Evolutionary conservation across 2,113 vertebrate species (phyloP).

Genomic region (Neolamprologus hecqui): DNA sequence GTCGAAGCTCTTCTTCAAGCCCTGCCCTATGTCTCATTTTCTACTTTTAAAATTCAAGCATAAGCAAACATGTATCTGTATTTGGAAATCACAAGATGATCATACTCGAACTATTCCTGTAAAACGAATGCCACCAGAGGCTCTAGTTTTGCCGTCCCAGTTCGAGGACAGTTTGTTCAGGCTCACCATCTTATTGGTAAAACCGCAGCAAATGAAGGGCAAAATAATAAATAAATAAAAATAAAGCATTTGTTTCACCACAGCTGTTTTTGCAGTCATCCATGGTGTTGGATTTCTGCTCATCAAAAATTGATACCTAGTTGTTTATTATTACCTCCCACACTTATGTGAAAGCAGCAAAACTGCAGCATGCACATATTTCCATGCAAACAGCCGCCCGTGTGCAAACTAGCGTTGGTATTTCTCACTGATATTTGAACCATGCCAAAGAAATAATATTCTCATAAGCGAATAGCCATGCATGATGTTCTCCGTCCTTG

Average conservation of each 20-base stretch:
- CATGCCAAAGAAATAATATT: not conserved
- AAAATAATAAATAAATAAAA: accelerated
- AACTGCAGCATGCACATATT: not conserved
- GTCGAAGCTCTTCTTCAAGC: not conserved
- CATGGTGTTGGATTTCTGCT: constrained; percentile 12
- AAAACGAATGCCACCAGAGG: not conserved
- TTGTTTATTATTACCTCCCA: constrained; percentile 33
- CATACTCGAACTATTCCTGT: constrained; percentile 5
- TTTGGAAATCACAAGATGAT: constrained; percentile 36
- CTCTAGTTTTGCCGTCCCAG: not conserved
- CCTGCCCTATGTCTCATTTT: not conserved
- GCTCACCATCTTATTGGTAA: not conserved
- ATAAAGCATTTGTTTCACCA: not conserved
- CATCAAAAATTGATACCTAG: constrained; percentile 37
- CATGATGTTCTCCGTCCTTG: not conserved
- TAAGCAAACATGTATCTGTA: not conserved
- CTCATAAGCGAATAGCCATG: not conserved
- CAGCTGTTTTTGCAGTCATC: not conserved
- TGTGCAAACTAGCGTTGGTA: not conserved
- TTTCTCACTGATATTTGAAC: not conserved
- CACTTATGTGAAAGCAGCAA: not conserved
- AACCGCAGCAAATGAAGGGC: not conserved
- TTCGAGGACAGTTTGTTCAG: not conserved
- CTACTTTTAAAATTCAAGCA: not conserved
- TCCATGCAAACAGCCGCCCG: not conserved